Evolutionary conservation across 2,888 invertebrate species (phyloP).

Genomic region (Lydus trimaculatus): DNA sequence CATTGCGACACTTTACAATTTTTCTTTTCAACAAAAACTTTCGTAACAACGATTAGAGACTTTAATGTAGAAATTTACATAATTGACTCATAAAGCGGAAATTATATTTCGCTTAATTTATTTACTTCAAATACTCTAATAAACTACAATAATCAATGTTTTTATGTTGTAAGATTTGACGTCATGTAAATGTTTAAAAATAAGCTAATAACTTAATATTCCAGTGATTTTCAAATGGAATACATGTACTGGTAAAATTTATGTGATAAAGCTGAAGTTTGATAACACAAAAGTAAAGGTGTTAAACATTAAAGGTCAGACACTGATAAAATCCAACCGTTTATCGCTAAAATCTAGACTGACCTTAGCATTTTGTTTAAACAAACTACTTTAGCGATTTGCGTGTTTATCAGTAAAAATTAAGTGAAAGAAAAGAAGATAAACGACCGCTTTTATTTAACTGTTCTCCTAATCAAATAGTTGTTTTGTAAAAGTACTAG

Average conservation of each 20-base stretch:
- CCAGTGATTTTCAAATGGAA: neutral
- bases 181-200: too few relatives aligned
- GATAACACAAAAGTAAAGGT: neutral
- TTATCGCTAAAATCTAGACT: conserved; percentile 15
- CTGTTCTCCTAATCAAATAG: neutral
- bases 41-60: too few relatives aligned
- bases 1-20: too few relatives aligned
- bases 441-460: neutral
- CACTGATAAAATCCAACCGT: conserved; percentile 19
- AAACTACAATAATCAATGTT: too few relatives aligned
- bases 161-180: too few relatives aligned
- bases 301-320: neutral
- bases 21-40: too few relatives aligned
- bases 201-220: too few relatives aligned
- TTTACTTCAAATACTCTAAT: neutral
- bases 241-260: neutral
- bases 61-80: neutral
- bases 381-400: conserved; percentile 24
- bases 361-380: conserved; percentile 26
- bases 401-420: conserved; percentile 13
- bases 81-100: neutral
- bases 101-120: neutral
- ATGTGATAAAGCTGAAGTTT: neutral
- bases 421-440: neutral
- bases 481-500: too few relatives aligned